Evolutionary conservation across 2,797 vertebrate species (phyloP).

Genomic region (Microchirus variegatus): DNA sequence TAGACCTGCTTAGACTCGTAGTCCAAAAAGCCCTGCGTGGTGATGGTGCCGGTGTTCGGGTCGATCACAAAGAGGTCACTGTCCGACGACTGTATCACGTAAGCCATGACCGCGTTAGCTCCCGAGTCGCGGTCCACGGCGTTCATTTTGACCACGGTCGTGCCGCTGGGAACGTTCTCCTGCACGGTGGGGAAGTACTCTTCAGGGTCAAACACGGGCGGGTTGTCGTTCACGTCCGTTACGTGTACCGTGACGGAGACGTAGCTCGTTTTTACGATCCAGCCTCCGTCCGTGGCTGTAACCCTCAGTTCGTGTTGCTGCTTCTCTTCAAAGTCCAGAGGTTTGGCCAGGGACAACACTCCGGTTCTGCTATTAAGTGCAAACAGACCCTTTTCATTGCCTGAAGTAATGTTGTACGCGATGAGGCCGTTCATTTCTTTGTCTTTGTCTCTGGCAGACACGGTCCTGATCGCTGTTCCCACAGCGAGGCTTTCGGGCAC

Average conservation of each 20-base stretch:
- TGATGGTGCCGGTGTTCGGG: conserved; percentile 94
- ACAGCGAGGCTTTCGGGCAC: conserved; percentile 91
- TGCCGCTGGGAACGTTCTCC: conserved; percentile 97
- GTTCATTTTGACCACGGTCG: conserved; percentile 91
- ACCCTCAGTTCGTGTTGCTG: conserved; percentile 90
- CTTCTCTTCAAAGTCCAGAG: conserved; percentile 89
- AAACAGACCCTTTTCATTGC: conserved; percentile 89
- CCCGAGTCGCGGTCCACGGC: conserved; percentile 91
- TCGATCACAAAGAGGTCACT: conserved; percentile 97
- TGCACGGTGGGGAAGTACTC: conserved; percentile 91
- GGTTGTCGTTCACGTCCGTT: conserved; percentile 94
- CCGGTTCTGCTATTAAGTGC: conserved; percentile 90
- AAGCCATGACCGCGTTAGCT: conserved; percentile 90
- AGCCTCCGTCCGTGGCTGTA: conserved; percentile 92
- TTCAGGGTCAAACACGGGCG: conserved; percentile 88
- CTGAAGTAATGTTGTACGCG: conserved; percentile 89
- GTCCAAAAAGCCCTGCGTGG: conserved; percentile 98
- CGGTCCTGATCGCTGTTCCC: conserved; percentile 86
- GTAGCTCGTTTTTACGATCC: conserved; percentile 92
- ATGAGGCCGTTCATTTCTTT: conserved; percentile 94
- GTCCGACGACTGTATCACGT: conserved; percentile 94
- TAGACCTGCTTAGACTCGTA: conserved; percentile 97
- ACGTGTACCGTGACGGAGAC: conserved; percentile 88
- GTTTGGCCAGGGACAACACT: conserved; percentile 84
- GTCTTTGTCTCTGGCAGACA: conserved; percentile 95